Evolutionary conservation across 1,140 invertebrate species (phyloP).

Genomic region (Phortica variegata): DNA sequence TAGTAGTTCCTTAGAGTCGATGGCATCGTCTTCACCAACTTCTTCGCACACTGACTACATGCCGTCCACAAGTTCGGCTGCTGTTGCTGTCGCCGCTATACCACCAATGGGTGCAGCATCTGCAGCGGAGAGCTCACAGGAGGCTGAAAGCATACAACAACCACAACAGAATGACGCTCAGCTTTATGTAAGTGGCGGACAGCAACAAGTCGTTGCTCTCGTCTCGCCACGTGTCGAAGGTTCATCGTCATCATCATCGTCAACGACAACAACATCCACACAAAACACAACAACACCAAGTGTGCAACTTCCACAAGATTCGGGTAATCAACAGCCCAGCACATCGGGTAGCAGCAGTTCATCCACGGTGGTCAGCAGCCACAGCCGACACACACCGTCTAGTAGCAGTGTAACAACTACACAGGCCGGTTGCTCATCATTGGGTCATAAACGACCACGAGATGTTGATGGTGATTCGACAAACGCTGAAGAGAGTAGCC

Average conservation of each 20-base stretch:
- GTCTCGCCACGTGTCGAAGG: constrained; percentile 72
- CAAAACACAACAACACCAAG: constrained; percentile 40
- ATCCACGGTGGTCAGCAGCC: constrained; percentile 57
- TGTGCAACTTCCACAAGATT: constrained; percentile 55
- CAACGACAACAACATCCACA: constrained; percentile 31
- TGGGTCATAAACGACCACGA: constrained; percentile 61
- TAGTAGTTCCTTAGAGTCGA: constrained; percentile 60
- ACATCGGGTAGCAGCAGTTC: constrained; percentile 49
- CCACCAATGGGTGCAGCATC: constrained; percentile 57
- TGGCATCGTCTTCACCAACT: constrained; percentile 62
- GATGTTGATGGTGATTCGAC: constrained; percentile 62
- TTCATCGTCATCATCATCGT: constrained; percentile 22
- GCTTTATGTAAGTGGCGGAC: constrained; percentile 52
- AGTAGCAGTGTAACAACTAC: constrained; percentile 66
- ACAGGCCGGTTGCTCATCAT: constrained; percentile 56
- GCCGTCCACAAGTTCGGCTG: constrained; percentile 68
- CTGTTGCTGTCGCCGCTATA: constrained; percentile 58
- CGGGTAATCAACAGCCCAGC: constrained; percentile 56
- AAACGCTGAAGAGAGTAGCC: constrained; percentile 59
- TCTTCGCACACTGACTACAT: constrained; percentile 70
- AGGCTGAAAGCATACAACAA: constrained; percentile 52
- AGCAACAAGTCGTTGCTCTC: constrained; percentile 70
- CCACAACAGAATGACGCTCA: constrained; percentile 47
- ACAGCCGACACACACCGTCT: constrained; percentile 61
- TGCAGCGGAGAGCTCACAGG: constrained; percentile 52